These are phyloP conservation scores for Yponomeuta evonymella DNA, from an alignment of 2,888 invertebrate species.

Conservation along the genomic window DNA sequence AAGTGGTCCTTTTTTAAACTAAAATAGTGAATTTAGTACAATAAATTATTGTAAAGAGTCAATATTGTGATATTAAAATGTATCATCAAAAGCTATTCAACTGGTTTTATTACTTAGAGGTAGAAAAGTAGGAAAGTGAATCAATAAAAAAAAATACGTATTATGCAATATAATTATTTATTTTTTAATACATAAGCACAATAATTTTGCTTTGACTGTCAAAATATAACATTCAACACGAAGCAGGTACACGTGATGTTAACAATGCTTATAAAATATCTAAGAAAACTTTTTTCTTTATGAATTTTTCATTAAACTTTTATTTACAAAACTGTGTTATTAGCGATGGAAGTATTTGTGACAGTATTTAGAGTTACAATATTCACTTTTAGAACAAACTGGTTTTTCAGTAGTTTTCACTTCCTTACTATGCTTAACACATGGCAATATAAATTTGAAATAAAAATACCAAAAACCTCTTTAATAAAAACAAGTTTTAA, in stretches of 20 bases:
- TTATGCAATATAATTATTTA: slow-evolving; percentile 70
- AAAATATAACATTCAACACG: slow-evolving; percentile 62
- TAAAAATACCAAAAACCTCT: slow-evolving; percentile 1
- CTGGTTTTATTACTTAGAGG: slow-evolving; percentile 8
- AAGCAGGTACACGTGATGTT: slow-evolving; percentile 75
- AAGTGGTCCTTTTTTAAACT: not conserved
- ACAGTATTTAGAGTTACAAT: not conserved
- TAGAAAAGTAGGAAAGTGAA: slow-evolving; percentile 7
- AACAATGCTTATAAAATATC: slow-evolving; percentile 60
- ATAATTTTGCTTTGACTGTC: slow-evolving; percentile 75
- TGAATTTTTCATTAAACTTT: not conserved
- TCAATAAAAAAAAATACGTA: slow-evolving; percentile 34
- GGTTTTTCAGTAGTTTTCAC: slow-evolving; percentile 1
- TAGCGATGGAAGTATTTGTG: slow-evolving; percentile 11
- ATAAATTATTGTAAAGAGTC: slow-evolving; percentile 36
- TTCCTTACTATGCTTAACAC: slow-evolving; percentile 6
- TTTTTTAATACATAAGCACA: slow-evolving; percentile 72
- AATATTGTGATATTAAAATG: slow-evolving; percentile 55
- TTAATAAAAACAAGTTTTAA: not conserved
- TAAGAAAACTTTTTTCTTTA: not conserved
- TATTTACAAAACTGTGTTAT: slow-evolving; percentile 1
- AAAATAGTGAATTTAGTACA: slow-evolving; percentile 30
- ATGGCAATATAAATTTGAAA: slow-evolving; percentile 11
- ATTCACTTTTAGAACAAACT: not conserved
- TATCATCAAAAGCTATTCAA: slow-evolving; percentile 6